Base-by-base conservation (phyloP, 1,140 invertebrate species). In the Episyrphus balteatus region DNA sequence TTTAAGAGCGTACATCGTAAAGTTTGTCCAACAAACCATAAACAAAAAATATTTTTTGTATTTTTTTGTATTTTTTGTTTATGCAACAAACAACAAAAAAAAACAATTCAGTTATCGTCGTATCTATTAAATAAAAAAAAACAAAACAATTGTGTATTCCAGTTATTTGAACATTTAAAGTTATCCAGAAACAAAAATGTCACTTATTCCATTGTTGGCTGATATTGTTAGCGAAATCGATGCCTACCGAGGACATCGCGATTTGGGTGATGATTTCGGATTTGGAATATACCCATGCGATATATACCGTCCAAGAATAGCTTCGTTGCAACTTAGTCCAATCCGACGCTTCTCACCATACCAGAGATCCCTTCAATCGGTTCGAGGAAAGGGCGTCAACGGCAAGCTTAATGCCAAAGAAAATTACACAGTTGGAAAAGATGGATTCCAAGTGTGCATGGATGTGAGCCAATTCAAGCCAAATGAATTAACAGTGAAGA, bases 401-500 rank as follows among this genome's bases (percentile, higher is more conserved):
- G 15, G 40, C 21, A 17, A 18, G 15, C 3, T 3, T 18, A 3
- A 18, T 15, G 5, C 13, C 18, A 13, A 50, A 53, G 46, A 51
- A 18, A 49, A 32, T 45, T 50, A 8, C 44, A 49, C 53, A 2
- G 42, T 68, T 21, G 73, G 78, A 41, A 78, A 78, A 34, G 73
- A 81, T 44, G 73, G 74, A 17, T 81, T 81, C 51, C 76, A 86
- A 64, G 77, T 84, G 0, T 79, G 77, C 50, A 64, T 88, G 57
- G 88, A 92, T 59, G 85, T 93, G 1, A 81, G 87, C 18, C 87
- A 92, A 55, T 93, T 92, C 65, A 70, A 77, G 33, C 87, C 88
- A 0, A 80, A 84, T 30, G 89, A 93, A 63, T 81, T 93, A 11
- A 74, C 77, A 2, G 86, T 93, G 1, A 89, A 86, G 62, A 84